These are phyloP conservation scores for Thinocorus orbignyianus DNA, from an alignment of 2,113 vertebrate species.

Conservation along the genomic window DNA sequence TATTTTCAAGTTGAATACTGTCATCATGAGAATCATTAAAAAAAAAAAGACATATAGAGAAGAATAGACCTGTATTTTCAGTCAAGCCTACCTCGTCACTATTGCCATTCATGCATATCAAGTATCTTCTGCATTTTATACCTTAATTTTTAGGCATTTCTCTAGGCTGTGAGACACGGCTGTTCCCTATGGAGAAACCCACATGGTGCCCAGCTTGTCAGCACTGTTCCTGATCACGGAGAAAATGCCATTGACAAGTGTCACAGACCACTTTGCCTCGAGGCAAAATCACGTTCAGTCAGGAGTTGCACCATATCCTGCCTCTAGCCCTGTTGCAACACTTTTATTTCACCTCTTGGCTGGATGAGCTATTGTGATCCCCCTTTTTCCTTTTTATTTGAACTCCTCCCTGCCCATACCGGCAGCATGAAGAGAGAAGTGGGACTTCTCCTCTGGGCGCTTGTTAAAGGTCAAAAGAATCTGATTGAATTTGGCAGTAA, in stretches of 20 bases:
- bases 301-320: neutral
- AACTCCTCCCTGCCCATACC: neutral
- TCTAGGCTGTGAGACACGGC: neutral
- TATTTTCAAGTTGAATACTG: neutral
- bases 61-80: neutral
- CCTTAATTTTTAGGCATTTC: neutral
- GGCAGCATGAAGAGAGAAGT: neutral
- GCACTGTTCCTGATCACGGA: neutral
- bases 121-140: neutral
- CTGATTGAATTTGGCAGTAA: neutral
- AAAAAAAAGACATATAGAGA: rapidly evolving
- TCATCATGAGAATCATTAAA: neutral
- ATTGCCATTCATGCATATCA: neutral
- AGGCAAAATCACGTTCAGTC: neutral
- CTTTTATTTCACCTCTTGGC: neutral
- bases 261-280: neutral
- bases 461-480: neutral
- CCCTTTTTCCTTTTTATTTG: neutral
- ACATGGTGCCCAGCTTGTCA: neutral
- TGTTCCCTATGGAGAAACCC: neutral
- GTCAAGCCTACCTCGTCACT: neutral
- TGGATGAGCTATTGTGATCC: neutral
- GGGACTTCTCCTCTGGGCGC: neutral
- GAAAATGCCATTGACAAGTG: neutral
- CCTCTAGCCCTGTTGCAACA: neutral